phyloP scores from a whole-genome alignment of 2,113 vertebrate genomes.

The Anolis carolinensis region DNA sequence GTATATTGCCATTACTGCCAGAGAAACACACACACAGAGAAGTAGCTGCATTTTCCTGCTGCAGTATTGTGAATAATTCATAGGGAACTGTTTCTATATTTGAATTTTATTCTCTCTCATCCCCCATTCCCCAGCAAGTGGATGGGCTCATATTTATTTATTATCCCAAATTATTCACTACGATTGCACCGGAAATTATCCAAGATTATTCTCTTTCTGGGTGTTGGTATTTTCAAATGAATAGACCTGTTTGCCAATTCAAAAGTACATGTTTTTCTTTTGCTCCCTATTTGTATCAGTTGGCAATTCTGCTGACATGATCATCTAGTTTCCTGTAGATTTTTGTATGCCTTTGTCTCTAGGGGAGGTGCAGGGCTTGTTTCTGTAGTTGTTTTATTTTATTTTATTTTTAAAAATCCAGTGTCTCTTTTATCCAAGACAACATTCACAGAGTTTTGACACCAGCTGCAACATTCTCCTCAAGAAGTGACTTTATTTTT shows the following conservation, averaged over 20 bases:
- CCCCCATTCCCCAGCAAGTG: not conserved
- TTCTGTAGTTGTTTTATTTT: no score
- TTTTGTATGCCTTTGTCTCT: not conserved
- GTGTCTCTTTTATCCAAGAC: no score
- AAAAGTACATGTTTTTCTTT: not conserved
- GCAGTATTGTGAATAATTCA: slow-evolving; percentile 17
- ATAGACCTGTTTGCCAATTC: not conserved
- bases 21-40: not conserved
- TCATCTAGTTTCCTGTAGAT: not conserved
- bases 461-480: no score
- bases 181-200: not conserved
- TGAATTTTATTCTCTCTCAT: not conserved
- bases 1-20: not conserved
- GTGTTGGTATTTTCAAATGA: not conserved
- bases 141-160: not conserved
- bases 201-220: not conserved
- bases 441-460: no score
- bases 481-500: no score
- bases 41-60: not conserved
- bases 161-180: not conserved
- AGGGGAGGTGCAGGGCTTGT: not conserved
- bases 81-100: not conserved
- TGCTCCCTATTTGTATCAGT: no score
- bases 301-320: no score
- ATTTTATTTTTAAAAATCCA: no score